These are phyloP conservation scores for Calliphora vicina DNA, from an alignment of 1,140 invertebrate genomes.

Conservation along the genomic window DNA sequence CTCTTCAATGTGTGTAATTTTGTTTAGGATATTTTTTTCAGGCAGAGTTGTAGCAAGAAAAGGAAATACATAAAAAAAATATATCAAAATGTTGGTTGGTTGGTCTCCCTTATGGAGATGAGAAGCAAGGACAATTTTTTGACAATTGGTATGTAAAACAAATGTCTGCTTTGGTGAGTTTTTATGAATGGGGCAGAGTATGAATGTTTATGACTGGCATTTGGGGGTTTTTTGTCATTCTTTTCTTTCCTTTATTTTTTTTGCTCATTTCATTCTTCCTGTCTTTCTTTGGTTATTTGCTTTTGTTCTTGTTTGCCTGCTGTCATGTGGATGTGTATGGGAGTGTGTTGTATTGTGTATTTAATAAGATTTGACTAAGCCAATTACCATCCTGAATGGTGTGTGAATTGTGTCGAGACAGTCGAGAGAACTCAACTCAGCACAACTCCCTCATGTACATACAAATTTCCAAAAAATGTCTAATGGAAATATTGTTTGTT, in stretches of 20 bases:
- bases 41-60: neutral
- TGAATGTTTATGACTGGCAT: neutral
- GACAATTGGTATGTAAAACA: neutral
- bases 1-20: neutral
- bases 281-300: neutral
- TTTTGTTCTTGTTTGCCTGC: neutral
- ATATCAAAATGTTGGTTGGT: too few relatives aligned
- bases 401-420: conserved; percentile 38
- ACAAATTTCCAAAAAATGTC: neutral
- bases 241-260: neutral
- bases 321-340: neutral
- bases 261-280: neutral
- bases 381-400: conserved; percentile 38
- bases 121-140: neutral
- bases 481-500: conserved; percentile 7
- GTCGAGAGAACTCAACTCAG: neutral
- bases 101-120: too few relatives aligned
- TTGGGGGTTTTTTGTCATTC: neutral
- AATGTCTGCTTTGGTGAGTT: neutral
- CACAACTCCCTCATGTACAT: conserved; percentile 19
- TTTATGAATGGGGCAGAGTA: neutral
- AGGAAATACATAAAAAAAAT: neutral
- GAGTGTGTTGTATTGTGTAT: conserved; percentile 14
- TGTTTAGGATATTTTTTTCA: neutral
- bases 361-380: conserved; percentile 39